Evolutionary conservation across 2,113 vertebrate species (phyloP), one percentile per base, ranked within the genome.

Genomic region (Brienomyrus brachyistius): DNA sequence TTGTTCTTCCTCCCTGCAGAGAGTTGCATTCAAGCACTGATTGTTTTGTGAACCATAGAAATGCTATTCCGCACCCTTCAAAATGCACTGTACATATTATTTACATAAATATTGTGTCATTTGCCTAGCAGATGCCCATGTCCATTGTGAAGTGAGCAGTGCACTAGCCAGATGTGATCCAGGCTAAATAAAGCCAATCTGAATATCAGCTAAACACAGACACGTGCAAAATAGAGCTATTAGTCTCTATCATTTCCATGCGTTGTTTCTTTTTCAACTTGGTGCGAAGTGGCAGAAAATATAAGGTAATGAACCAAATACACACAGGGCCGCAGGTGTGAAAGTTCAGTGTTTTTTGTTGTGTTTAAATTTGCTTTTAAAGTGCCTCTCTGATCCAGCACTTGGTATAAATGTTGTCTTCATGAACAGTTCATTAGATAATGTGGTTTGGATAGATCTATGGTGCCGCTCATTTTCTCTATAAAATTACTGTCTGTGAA

Each of bases 61-160:
- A 87, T 87, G 85, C 27, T 86, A 56, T 87, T 56, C 85, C 0
- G 82, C 45, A 35, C 47, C 50, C 85, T 52, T n/a, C 48, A 86
- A n/a, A 86, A 47, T 31, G 19, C 85, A 87, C 85, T 35, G 51
- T 87, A 48, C 48, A 87, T 87, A 54, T 87, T 87, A 87, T 87
- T 87, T 54, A 52, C 85, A 87, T 87, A 87, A 87, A 87, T 87
- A 84, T 23, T 8, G 2, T 56, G 85, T 54, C 13, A 87, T 31
- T 87, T 87, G n/a, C n/a, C n/a, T 43, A 56, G 23, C 31, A 56
- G 85, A 15, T 54, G 50, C 31, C 13, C 31, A 9, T 35, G n/a
- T 86, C 48, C 50, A 86, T 47, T 50, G 45, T 51, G 48, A 13
- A 51, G 11, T 54, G 27, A 54, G 51, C n/a, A 84, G 82, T 84